These are phyloP conservation scores for Poecilia gillii DNA, from an alignment of 2,797 vertebrate genomes.

Conservation along the genomic window DNA sequence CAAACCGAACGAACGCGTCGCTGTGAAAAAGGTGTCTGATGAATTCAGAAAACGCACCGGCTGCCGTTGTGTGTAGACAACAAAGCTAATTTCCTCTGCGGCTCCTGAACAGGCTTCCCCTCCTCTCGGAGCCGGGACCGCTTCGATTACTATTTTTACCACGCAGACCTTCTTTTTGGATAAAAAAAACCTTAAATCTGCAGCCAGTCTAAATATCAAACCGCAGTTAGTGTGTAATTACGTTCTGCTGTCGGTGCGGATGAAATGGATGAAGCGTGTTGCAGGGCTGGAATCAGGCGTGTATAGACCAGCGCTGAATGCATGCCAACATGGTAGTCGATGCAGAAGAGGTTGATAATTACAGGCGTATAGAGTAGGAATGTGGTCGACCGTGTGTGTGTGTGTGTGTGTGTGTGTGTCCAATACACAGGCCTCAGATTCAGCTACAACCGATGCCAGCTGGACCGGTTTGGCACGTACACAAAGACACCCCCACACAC, in stretches of 20 bases:
- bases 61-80: conserved; percentile 40
- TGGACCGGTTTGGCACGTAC: conserved; percentile 72
- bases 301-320: conserved; percentile 72
- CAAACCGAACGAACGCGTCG: conserved; percentile 24
- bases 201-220: conserved; percentile 78
- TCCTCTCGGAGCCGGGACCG: conserved; percentile 50
- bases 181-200: conserved; percentile 68
- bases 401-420: conserved; percentile 46
- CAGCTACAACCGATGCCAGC: conserved; percentile 72
- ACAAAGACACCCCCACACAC: conserved; percentile 66
- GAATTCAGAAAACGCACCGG: conserved; percentile 31
- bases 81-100: conserved; percentile 65
- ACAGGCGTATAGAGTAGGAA: conserved; percentile 72
- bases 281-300: conserved; percentile 73
- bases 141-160: conserved; percentile 67
- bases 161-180: conserved; percentile 55
- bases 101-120: conserved; percentile 52
- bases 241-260: conserved; percentile 61
- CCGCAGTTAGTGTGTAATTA: conserved; percentile 73
- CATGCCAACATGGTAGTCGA: conserved; percentile 73
- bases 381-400: conserved; percentile 48
- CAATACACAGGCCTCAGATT: conserved; percentile 68
- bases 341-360: conserved; percentile 81
- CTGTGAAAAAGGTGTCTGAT: conserved; percentile 55
- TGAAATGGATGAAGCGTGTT: conserved; percentile 71